Evolutionary conservation across 1,140 invertebrate genomes (phyloP).

Genomic region (Belonocnema kinseyi): DNA sequence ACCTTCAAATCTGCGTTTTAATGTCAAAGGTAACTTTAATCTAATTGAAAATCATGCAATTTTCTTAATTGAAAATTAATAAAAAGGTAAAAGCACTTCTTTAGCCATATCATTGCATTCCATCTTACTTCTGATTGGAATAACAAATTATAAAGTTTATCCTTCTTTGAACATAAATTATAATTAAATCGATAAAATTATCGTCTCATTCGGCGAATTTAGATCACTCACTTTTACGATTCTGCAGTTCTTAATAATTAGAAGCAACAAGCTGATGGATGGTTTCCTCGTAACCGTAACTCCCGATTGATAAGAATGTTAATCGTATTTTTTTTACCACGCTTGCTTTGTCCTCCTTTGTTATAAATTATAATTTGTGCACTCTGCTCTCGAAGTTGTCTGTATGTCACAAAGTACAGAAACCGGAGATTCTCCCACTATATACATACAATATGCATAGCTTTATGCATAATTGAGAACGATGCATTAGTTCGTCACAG

Average conservation of each 20-base stretch:
- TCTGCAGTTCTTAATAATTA: not conserved
- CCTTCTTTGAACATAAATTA: not conserved
- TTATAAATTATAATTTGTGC: slow-evolving; percentile 19
- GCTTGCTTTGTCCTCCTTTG: slow-evolving; percentile 17
- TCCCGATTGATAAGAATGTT: slow-evolving; percentile 13
- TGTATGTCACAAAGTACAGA: not conserved
- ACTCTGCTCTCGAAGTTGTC: not conserved
- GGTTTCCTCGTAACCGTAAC: slow-evolving; percentile 19
- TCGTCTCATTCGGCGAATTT: not conserved
- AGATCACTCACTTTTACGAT: not conserved
- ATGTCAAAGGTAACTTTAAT: not conserved
- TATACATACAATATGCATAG: not conserved
- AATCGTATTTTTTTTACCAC: not conserved
- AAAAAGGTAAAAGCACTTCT: too few species aligned
- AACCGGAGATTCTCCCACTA: not conserved
- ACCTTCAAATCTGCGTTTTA: slow-evolving; percentile 7
- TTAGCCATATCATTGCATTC: too few species aligned
- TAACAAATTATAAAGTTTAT: not conserved
- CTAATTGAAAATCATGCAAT: not conserved
- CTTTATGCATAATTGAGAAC: slow-evolving; percentile 18
- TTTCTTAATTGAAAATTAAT: slow-evolving; percentile 4
- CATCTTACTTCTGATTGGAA: too few species aligned
- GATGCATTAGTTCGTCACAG: slow-evolving; percentile 7
- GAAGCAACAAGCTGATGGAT: not conserved
- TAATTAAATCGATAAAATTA: slow-evolving; percentile 13